These are phyloP conservation scores for Enteromius trimaculatus DNA, from an alignment of 2,797 vertebrate species.

Conservation along the genomic window DNA sequence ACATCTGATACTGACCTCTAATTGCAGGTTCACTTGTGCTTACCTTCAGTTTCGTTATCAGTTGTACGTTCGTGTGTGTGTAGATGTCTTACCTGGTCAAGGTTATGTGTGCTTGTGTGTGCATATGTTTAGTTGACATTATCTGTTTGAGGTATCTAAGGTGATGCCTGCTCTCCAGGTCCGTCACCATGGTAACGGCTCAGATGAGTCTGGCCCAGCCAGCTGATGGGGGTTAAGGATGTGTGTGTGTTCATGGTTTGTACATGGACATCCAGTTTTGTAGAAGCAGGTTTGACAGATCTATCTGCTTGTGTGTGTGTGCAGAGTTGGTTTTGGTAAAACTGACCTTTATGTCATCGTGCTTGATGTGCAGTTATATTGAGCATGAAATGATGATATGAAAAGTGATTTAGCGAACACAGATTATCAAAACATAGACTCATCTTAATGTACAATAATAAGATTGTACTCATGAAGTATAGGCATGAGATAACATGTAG, in stretches of 20 bases:
- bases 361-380: neutral
- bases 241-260: neutral
- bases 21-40: constrained; percentile 1
- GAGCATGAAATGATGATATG: neutral
- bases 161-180: constrained; percentile 57
- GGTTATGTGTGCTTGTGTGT: constrained; percentile 40
- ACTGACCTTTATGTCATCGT: neutral
- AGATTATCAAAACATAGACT: neutral
- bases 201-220: constrained; percentile 57
- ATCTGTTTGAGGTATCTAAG: constrained; percentile 63
- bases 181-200: constrained; percentile 57
- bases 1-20: neutral
- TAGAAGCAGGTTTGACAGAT: constrained; percentile 18
- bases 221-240: constrained; percentile 48
- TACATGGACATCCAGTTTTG: constrained; percentile 16
- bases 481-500: neutral
- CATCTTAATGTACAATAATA: neutral
- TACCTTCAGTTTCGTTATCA: constrained; percentile 7
- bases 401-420: constrained; percentile 13
- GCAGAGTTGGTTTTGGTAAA: constrained; percentile 42
- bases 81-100: constrained; percentile 18
- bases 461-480: neutral
- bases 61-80: neutral
- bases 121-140: constrained; percentile 59
- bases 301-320: neutral